A percentile compares a stretch with the other conserved stretches of the same genome.
phyloP scores from a whole-genome alignment of 1,140 invertebrate species.

The Venturia canescens region DNA sequence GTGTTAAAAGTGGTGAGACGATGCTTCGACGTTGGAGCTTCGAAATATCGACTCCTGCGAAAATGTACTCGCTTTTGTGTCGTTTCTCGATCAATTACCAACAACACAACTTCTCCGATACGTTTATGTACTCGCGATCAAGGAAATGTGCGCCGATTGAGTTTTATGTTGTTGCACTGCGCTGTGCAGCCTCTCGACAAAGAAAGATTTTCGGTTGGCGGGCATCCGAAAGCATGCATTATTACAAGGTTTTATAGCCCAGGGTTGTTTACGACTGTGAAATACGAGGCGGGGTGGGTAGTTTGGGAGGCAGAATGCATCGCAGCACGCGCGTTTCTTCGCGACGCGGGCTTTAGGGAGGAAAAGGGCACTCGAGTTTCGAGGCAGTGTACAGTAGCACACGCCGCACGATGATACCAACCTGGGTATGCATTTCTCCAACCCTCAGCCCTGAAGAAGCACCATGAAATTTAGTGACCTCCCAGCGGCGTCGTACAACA shows the following conservation, averaged over 20 bases:
- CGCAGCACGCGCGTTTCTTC: slow-evolving; percentile 15
- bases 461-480: slow-evolving; percentile 42
- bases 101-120: not conserved
- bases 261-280: slow-evolving; percentile 58
- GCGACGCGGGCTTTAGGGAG: not conserved
- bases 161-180: not conserved
- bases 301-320: slow-evolving; percentile 14
- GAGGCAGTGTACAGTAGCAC: not conserved
- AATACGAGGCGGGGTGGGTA: slow-evolving; percentile 44
- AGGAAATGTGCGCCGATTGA: not conserved
- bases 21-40: too few relatives aligned
- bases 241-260: slow-evolving; percentile 60
- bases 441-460: not conserved
- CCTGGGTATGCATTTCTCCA: not conserved
- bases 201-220: slow-evolving; percentile 26
- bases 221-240: slow-evolving; percentile 55
- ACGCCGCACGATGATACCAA: slow-evolving; percentile 20
- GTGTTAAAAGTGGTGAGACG: too few relatives aligned
- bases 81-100: not conserved
- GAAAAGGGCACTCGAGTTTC: slow-evolving; percentile 21
- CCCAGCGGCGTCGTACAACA: slow-evolving; percentile 21
- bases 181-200: not conserved
- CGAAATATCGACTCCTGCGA: too few relatives aligned
- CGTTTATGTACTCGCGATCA: not conserved
- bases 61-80: too few relatives aligned